Evolutionary conservation across 2,888 invertebrate species (phyloP), one percentile per base, ranked within the genome.

Genomic region (Biston stratarius): DNA sequence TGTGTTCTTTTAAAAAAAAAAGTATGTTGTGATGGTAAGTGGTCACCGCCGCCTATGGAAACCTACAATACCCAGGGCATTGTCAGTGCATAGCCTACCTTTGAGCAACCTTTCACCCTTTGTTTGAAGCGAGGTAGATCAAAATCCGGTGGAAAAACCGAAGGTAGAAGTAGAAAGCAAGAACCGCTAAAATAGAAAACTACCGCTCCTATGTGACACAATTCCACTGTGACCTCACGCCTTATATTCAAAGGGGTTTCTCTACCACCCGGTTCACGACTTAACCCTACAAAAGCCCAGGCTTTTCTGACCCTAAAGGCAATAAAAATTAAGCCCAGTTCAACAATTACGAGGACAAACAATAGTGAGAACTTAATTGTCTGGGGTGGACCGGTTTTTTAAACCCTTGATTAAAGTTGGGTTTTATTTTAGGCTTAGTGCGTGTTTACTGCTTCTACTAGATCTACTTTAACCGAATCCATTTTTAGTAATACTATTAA

Each of bases 261-360:
- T 62, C 55, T 52, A 64, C 61, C 66, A 67, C 71, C 66, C 75
- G 70, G 70, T 73, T 76, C 69, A 65, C 74, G 72, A 73, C 66
- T 77, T 74, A 75, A 74, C 76, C 75, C 77, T 72, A 53, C 53
- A 65, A 59, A 68, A 70, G 70, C 73, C 64, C 58, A 56, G 72
- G 67, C 65, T 68, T 68, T 73, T 71, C 71, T 69, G 72, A 67
- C 75, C 76, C 64, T 69, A 60, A 57, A 63, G 63, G 64, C 72
- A 72, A 70, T 76, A 76, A 76, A 76, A 76, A 76, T 72, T 75
- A 74, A 75, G 71, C 72, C 55, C 61, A 65, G 70, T 70, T 62
- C 71, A 65, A 74, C 74, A 75, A 72, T 72, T 72, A 71, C 69
- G 47, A 61, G 63, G 63, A 69, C 72, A 71, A 69, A 72, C 70